Conservation (phyloP, 2,888 invertebrate genomes). For the Leptogaster cylindrica region DNA sequence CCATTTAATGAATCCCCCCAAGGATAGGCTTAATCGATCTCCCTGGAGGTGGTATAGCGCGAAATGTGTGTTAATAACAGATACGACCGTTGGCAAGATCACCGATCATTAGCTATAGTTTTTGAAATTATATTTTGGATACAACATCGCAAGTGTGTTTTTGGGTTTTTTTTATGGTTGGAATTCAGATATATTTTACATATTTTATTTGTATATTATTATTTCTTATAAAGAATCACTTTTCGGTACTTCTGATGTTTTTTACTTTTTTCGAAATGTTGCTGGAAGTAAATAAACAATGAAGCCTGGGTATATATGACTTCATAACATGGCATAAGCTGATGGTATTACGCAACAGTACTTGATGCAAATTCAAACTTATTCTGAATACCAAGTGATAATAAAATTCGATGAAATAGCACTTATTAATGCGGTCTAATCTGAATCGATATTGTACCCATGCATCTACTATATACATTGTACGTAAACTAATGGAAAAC, state of each 20-base stretch:
- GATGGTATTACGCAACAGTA: conserved; percentile 18
- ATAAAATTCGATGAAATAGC: conserved; percentile 30
- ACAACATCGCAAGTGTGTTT: too few relatives aligned
- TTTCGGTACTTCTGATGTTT: too few relatives aligned
- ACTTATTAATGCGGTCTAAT: conserved; percentile 29
- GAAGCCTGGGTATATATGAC: too few relatives aligned
- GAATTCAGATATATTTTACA: too few relatives aligned
- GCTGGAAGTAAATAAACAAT: too few relatives aligned
- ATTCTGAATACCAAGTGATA: conserved; percentile 29
- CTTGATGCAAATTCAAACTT: conserved; percentile 21
- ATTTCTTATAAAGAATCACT: too few relatives aligned
- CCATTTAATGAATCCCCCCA: conserved; percentile 12
- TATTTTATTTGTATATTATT: too few relatives aligned
- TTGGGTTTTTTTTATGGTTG: too few relatives aligned
- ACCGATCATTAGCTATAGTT: conserved; percentile 6
- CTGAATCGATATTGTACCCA: conserved; percentile 37
- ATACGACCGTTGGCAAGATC: background rate
- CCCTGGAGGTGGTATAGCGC: background rate
- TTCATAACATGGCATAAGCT: background rate
- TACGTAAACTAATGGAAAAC: conserved; percentile 8
- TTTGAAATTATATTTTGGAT: too few relatives aligned
- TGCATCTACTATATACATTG: conserved; percentile 11
- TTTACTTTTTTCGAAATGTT: too few relatives aligned
- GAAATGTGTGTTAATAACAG: background rate
- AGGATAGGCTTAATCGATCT: conserved; percentile 9